A percentile compares a stretch with the other conserved stretches of the same genome.
Conservation (phyloP, 2,888 invertebrate genomes). For the Plebejus argus region DNA sequence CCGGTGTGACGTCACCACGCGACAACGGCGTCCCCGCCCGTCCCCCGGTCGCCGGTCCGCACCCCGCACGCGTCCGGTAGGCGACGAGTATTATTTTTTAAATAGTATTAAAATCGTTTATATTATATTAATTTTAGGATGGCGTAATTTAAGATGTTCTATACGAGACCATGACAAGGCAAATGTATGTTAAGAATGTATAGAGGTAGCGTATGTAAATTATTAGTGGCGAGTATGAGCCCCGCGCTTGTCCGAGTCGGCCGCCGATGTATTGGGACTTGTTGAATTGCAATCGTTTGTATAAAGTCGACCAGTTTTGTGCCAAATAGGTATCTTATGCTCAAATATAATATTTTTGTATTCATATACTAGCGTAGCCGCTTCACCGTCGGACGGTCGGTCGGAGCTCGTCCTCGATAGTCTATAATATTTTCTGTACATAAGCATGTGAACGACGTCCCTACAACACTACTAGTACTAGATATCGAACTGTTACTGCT, state of each 20-base stretch:
- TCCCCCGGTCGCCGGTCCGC: neutral
- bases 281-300: slow-evolving; percentile 18
- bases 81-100: slow-evolving; percentile 67
- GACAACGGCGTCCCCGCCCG: neutral
- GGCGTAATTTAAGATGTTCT: slow-evolving; percentile 77
- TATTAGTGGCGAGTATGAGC: slow-evolving; percentile 63
- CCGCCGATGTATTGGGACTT: neutral
- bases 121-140: slow-evolving; percentile 70
- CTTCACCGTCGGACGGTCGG: neutral
- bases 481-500: neutral
- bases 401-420: neutral
- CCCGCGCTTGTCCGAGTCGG: slow-evolving; percentile 37
- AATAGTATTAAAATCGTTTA: slow-evolving; percentile 59
- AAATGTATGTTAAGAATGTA: slow-evolving; percentile 61
- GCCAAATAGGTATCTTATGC: slow-evolving; percentile 41
- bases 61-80: slow-evolving; percentile 45
- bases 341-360: slow-evolving; percentile 36
- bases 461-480: neutral
- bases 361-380: slow-evolving; percentile 29
- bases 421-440: slow-evolving; percentile 7
- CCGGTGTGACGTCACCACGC: neutral
- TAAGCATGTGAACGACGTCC: neutral
- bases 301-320: slow-evolving; percentile 35
- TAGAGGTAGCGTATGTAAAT: slow-evolving; percentile 61
- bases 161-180: slow-evolving; percentile 75